Evolutionary conservation across 2,113 vertebrate species (phyloP), one percentile per base, ranked within the genome.

Genomic region (Aix galericulata): DNA sequence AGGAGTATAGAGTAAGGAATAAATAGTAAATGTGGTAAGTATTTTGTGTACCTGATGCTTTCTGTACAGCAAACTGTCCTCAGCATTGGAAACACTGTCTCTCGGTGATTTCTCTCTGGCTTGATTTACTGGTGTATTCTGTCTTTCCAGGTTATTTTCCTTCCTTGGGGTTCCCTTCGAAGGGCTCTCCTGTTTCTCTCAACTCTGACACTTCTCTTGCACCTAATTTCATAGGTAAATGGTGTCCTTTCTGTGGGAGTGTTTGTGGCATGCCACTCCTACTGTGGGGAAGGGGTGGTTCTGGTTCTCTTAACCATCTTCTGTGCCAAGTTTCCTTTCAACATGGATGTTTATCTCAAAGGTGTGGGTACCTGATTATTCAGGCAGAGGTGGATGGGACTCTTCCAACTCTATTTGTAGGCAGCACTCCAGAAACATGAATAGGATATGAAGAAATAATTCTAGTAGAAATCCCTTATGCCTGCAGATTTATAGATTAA

Each of bases 131-230:
- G 68, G 77, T 95, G 46, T 97, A 93, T 97, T 98, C 97, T 99
- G 98, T 95, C 98, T 98, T 99, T 99, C 95, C 98, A 99, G 99
- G 98, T 97, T 99, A 98, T 95, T 98, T 98, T 98, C 97, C 98
- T 98, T 98, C 98, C 97, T 97, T 98, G 97, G 98, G 98, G 95
- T 98, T 99, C 98, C 98, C 98, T 97, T 98, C 97, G 97, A 99
- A 99, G 97, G 98, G 98, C 98, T 98, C 98, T 98, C 97, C 98
- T 97, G 97, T 98, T 95, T 98, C 98, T 98, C 97, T 98, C 96
- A 98, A 97, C 97, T 98, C 98, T 99, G 99, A 98, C 96, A 97
- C 98, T 98, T 98, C 97, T 97, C 97, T 98, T 98, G 97, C 98
- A 97, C 97, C 98, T 98, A 98, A 98, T 93, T 96, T 97, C 96